A percentile compares a stretch with the other conserved stretches of the same genome.
These are phyloP conservation scores for Pseudonaja textilis DNA, from an alignment of 2,113 vertebrate genomes.

Conservation along the genomic window DNA sequence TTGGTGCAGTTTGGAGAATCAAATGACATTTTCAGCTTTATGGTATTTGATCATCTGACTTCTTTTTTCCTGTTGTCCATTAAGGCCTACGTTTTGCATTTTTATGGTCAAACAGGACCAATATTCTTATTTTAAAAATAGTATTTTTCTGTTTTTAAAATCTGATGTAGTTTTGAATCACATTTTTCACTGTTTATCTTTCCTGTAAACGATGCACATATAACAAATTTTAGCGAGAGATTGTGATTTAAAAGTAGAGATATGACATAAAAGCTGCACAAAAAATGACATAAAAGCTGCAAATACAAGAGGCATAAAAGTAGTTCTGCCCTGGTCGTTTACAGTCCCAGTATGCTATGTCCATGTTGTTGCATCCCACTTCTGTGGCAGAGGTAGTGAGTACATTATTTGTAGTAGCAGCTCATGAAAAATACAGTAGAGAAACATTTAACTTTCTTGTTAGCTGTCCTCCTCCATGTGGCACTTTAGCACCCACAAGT, in stretches of 20 bases:
- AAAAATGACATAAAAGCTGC: slow-evolving; percentile 45
- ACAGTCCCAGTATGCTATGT: slow-evolving; percentile 69
- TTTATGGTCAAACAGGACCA: slow-evolving; percentile 66
- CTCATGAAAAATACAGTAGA: slow-evolving; percentile 92
- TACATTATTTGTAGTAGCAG: slow-evolving; percentile 86
- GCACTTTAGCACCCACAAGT: slow-evolving; percentile 92
- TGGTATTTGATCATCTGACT: slow-evolving; percentile 71
- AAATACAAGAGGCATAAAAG: slow-evolving; percentile 50
- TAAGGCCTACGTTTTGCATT: slow-evolving; percentile 59
- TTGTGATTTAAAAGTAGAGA: slow-evolving; percentile 1
- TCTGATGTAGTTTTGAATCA: slow-evolving; percentile 31
- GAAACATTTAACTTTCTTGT: slow-evolving; percentile 94
- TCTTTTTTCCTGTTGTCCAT: slow-evolving; percentile 56
- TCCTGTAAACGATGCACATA: slow-evolving; percentile 42
- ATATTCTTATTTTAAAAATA: slow-evolving; percentile 60
- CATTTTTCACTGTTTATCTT: slow-evolving; percentile 10
- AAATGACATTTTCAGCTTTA: slow-evolving; percentile 86
- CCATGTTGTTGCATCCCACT: slow-evolving; percentile 80
- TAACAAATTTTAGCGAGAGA: slow-evolving; percentile 35
- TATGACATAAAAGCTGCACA: slow-evolving; percentile 44
- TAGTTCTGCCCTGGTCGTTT: slow-evolving; percentile 56
- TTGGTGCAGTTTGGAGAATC: slow-evolving; percentile 80
- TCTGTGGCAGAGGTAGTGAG: slow-evolving; percentile 78
- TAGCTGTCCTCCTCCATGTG: slow-evolving; percentile 94
- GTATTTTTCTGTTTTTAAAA: slow-evolving; percentile 22